These are phyloP conservation scores for Laupala kohalensis DNA, from an alignment of 1,140 invertebrate species.

Conservation along the genomic window DNA sequence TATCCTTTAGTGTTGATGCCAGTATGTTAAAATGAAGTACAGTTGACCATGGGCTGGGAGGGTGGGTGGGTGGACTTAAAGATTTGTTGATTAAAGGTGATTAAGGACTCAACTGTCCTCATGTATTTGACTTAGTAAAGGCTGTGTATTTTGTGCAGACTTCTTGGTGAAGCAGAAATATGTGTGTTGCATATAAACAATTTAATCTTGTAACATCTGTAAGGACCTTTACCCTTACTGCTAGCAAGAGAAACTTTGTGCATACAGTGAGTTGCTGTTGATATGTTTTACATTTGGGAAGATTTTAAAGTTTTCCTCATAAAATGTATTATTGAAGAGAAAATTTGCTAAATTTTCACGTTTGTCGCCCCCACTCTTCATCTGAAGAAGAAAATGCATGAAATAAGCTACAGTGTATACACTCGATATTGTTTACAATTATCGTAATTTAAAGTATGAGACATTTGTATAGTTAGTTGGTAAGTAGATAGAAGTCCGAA, in stretches of 20 bases:
- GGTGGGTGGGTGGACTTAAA: neutral
- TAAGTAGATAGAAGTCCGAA: constrained; percentile 10
- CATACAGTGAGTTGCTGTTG: constrained; percentile 11
- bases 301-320: neutral
- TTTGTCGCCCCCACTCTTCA: neutral
- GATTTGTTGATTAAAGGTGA: neutral
- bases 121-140: constrained; percentile 16
- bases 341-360: neutral
- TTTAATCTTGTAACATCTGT: constrained; percentile 1
- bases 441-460: constrained; percentile 12
- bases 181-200: neutral
- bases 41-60: neutral
- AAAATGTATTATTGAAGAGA: neutral
- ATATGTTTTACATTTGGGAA: constrained; percentile 11
- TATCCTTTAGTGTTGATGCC: neutral
- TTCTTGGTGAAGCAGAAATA: constrained; percentile 1
- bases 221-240: neutral
- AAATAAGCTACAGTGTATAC: constrained; percentile 1
- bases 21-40: neutral
- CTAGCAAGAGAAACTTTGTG: constrained; percentile 5
- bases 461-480: constrained; percentile 16
- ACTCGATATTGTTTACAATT: constrained; percentile 14
- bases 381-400: neutral
- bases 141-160: constrained; percentile 17
- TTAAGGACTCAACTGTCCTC: neutral